Evolutionary conservation across 2,797 vertebrate species (phyloP).

Genomic region (Phoebastria nigripes): DNA sequence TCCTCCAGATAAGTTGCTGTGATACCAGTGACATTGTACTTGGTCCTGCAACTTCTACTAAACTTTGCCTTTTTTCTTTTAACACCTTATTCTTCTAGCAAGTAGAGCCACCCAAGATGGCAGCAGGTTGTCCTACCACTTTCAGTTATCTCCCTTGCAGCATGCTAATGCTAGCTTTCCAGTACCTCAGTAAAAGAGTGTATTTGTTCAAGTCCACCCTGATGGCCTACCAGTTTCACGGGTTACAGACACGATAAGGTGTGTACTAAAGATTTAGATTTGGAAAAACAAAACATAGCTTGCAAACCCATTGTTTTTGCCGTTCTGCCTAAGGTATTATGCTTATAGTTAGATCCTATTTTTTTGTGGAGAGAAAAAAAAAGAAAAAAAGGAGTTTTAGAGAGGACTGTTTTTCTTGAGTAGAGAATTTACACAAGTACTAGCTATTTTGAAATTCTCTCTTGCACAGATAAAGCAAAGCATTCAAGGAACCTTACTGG

Average conservation of each 20-base stretch:
- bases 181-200: not conserved
- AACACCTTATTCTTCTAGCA: not conserved
- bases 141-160: no score
- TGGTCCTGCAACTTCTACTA: not conserved
- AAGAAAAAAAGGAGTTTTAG: not conserved
- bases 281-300: not conserved
- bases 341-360: not conserved
- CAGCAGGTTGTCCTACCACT: not conserved
- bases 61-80: not conserved
- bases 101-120: not conserved
- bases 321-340: not conserved
- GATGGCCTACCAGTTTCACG: not conserved
- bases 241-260: not conserved
- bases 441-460: not conserved
- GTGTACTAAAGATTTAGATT: not conserved
- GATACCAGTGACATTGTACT: not conserved
- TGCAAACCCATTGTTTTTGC: not conserved
- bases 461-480: not conserved
- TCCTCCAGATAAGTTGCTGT: not conserved
- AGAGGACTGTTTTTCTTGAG: not conserved
- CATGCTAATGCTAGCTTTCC: not conserved
- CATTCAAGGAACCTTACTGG: not conserved
- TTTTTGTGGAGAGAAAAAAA: not conserved
- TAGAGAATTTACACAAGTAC: not conserved
- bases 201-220: not conserved